A percentile compares a stretch with the other conserved stretches of the same genome.
Conservation (phyloP, 2,113 vertebrate species). For the Larimichthys crocea region DNA sequence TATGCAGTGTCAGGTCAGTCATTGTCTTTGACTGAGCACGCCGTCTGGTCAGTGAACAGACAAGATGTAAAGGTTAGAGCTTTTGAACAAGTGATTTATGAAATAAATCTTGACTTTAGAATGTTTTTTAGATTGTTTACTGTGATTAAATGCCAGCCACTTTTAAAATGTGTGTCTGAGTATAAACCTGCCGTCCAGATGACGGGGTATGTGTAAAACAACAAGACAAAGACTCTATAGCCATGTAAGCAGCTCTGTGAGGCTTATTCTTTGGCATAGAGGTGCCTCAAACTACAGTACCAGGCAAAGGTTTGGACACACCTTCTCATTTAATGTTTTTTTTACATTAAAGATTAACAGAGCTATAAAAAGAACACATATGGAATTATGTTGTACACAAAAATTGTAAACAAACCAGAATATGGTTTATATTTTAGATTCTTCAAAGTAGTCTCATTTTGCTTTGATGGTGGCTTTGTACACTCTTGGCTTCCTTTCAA, state of each 20-base stretch:
- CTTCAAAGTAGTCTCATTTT: too few species aligned
- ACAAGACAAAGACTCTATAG: neutral
- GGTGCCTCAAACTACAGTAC: too few species aligned
- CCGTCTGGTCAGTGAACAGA: neutral
- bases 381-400: too few species aligned
- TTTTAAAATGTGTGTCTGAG: neutral
- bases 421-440: too few species aligned
- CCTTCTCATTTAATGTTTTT: too few species aligned
- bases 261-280: neutral
- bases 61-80: constrained; percentile 23
- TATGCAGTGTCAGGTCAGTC: constrained; percentile 1
- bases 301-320: too few species aligned
- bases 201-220: neutral
- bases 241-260: neutral
- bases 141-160: neutral
- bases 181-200: neutral
- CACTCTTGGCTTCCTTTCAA: too few species aligned
- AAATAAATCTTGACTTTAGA: neutral
- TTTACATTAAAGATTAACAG: too few species aligned
- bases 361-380: too few species aligned
- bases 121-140: neutral
- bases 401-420: too few species aligned
- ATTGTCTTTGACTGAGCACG: neutral
- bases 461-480: too few species aligned
- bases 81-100: constrained; percentile 4